These are phyloP conservation scores for Acanthopagrus latus DNA, from an alignment of 2,797 vertebrate genomes.

Conservation along the genomic window DNA sequence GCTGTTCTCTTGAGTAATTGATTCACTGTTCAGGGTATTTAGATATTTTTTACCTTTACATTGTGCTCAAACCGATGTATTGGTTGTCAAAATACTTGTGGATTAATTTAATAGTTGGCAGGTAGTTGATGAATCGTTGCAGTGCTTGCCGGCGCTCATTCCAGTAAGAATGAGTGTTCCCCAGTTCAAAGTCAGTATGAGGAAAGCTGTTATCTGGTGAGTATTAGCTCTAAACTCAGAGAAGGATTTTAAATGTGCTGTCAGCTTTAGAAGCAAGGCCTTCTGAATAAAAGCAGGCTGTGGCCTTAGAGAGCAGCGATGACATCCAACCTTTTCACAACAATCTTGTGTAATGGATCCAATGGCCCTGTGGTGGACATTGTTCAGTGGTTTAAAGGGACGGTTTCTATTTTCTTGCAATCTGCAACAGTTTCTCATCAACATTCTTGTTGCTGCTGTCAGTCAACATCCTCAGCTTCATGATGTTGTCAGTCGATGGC, in stretches of 20 bases:
- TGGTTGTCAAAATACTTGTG: too few species aligned
- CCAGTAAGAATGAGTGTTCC: neutral
- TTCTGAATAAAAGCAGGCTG: neutral
- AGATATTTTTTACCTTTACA: too few species aligned
- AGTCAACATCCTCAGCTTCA: slow-evolving; percentile 6
- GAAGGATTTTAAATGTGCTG: neutral
- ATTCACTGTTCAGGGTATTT: too few species aligned
- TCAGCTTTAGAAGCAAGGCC: neutral
- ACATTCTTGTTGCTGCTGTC: neutral
- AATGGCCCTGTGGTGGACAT: neutral
- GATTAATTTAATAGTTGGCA: too few species aligned
- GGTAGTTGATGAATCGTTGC: too few species aligned
- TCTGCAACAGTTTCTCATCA: neutral
- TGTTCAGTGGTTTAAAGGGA: neutral
- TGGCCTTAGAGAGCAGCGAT: neutral
- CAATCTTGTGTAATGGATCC: neutral
- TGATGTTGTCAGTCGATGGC: slow-evolving; percentile 19
- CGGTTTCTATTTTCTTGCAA: too few species aligned
- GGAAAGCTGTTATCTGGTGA: neutral
- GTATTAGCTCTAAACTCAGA: neutral
- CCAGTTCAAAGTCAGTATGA: neutral
- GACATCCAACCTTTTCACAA: neutral
- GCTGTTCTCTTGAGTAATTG: too few species aligned
- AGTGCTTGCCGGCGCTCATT: too few species aligned
- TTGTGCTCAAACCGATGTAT: too few species aligned